Base-by-base conservation (phyloP, 2,797 vertebrate species). In the Falco peregrinus region DNA sequence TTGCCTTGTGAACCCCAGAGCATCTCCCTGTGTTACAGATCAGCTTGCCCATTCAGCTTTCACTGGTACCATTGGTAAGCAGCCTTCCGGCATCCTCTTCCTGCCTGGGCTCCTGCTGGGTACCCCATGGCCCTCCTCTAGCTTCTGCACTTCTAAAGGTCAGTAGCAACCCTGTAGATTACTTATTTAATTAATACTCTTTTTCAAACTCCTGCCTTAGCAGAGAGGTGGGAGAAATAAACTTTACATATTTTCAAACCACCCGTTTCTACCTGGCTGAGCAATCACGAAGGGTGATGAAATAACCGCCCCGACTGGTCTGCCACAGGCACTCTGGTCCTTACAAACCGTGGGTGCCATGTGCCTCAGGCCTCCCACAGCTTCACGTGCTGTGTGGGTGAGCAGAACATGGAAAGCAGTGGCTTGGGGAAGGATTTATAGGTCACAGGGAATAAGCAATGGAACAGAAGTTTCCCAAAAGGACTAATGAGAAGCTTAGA, bases 321-420 rank as follows among this genome's bases (percentile, higher is more conserved):
- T 87, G 48, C 13, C 39, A 19, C 11, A 39, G 50, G 20, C 37
- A 59, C 3, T 1, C 28, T 33, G 17, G 3, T 73, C 59, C 50
- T 79, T 51, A n/a, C 0, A 0, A 48, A 45, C 0, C 0, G 26
- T 19, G 20, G 26, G 16, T 90, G 24, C 8, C 2, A 0, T 25
- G 9, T 1, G 4, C 33, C 41, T 79, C 87, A 28, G 33, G n/a
- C 31, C 33, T 78, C 28, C 26, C 4, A 2, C 0, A 0, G 21
- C 13, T 73, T 18, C 19, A 33, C 39, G 35, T 4, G 1, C 47
- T 48, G 8, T 18, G 9, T 28, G 10, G 4, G 11, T 57, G 48
- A 74, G n/a, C 56, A 70, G 50, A 74, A 80, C 21, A 50, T 16
- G 14, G 28, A 74, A 89, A 83, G 19, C 12, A 51, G 51, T 15